Evolutionary conservation across 2,797 vertebrate genomes (phyloP), one percentile per base, ranked within the genome.

Genomic region (Toxotes lorentzi): DNA sequence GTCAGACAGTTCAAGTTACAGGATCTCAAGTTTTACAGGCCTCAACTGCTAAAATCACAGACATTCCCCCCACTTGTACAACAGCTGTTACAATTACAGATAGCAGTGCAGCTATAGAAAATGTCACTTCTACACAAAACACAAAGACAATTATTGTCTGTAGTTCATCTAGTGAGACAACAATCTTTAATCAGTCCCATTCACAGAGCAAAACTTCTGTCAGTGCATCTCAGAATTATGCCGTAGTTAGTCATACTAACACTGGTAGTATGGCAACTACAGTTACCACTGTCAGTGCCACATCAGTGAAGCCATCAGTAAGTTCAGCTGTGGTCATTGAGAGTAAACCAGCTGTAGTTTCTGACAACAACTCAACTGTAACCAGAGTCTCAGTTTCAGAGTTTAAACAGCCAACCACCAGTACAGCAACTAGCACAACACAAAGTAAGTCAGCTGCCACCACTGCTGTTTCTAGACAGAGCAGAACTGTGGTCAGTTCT

Each of bases 391-490:
- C 72, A 27, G 64, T 63, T 73, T 23, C 79, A 68, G 87, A 89
- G 14, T 76, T 68, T 59, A 92, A 88, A 79, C 81, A 81, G 32
- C 40, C 79, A 38, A 73, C 54, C n/a, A 41, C 51, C 24, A 72
- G 45, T 68, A 47, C 70, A 57, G 50, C 66, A 76, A 50, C 57
- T 43, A 57, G n/a, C 78, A 65, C 82, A n/a, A 38, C 68, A 56
- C 91, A 90, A 73, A 88, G 51, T 14, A 86, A 81, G 50, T 74
- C 77, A 7, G 34, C 78, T 32, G 17, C 75, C 30, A 51, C 79
- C 30, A 16, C 65, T 32, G 43, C 77, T 47, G 74, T 81, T 89
- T 91, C 90, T 32, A 82, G 74, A 77, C 89, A 89, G n/a, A 92
- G 60, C 76, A 89, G 47, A 70, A 70, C 86, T 47, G 64, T 58